Evolutionary conservation across 2,888 invertebrate species (phyloP), one percentile per base, ranked within the genome.

Genomic region (Acanthopleura granulata): DNA sequence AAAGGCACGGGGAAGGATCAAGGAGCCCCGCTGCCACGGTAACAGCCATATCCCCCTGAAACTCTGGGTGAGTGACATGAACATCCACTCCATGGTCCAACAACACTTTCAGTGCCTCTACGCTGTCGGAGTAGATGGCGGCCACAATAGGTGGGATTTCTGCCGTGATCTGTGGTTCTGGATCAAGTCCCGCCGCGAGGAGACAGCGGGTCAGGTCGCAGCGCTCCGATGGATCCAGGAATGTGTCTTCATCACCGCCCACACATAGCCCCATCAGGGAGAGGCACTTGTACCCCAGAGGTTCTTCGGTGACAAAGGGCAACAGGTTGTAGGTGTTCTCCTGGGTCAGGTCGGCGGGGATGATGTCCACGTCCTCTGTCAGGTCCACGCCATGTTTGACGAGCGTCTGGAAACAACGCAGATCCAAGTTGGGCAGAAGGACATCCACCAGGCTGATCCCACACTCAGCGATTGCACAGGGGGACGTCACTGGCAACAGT

Each of bases 71-170:
- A 22, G 12, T 66, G 16, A 66, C 29, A 16, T 27, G 15, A 25
- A 27, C 16, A 6, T 66, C 66, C 29, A 84, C 85, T 51, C 85
- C 83, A 71, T 79, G 77, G 62, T 81, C 74, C n/a, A 87, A 75
- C 18, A 88, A 77, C 14, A 84, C 75, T 50, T 78, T 75, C n/a
- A 79, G 80, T n/a, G 83, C 76, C 15, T 78, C 81, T 30, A 78
- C 74, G 62, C 80, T 75, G 18, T 73, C 74, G 11, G 75, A 76
- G 51, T 82, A 80, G 18, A 87, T 66, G 15, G 85, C 84, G 16
- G 83, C 81, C 22, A 87, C 25, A 25, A 88, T 71, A 18, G 88
- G 85, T 18, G 87, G 84, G 70, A 86, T 72, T 57, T 85, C 82
- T 49, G 80, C 76, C 22, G 79, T 74, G 16, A 77, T 71, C 25